Percentiles rank a stretch among this genome's conserved stretches.
These are phyloP conservation scores for Apamea crenata DNA, from an alignment of 2,888 invertebrate species.

Conservation along the genomic window DNA sequence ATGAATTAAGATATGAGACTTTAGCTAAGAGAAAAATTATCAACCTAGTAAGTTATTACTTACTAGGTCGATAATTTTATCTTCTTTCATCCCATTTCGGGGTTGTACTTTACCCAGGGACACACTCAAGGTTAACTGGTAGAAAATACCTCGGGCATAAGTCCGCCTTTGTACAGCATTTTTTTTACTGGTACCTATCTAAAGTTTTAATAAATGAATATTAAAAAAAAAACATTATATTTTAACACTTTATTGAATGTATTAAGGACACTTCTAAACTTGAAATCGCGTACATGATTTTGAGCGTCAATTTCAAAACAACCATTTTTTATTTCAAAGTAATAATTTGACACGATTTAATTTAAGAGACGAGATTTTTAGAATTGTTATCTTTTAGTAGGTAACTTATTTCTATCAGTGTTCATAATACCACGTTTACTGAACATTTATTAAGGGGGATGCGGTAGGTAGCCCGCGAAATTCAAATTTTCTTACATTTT, in stretches of 20 bases:
- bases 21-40: too few relatives aligned
- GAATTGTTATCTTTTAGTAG: not conserved
- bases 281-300: constrained; percentile 79
- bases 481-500: not conserved
- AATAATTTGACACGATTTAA: constrained; percentile 44
- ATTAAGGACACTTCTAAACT: constrained; percentile 87
- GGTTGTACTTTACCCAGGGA: too few relatives aligned
- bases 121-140: too few relatives aligned
- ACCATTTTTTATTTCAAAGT: constrained; percentile 65
- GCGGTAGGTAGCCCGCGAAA: too few relatives aligned
- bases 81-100: too few relatives aligned
- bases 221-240: constrained; percentile 60
- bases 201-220: not conserved
- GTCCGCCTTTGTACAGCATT: not conserved
- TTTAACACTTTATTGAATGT: constrained; percentile 80
- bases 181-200: not conserved
- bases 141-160: too few relatives aligned
- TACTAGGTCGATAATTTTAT: too few relatives aligned
- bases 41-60: too few relatives aligned
- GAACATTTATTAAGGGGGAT: not conserved
- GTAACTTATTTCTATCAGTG: not conserved
- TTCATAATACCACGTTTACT: not conserved
- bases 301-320: constrained; percentile 81
- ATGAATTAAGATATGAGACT: too few relatives aligned
- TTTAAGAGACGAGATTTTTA: not conserved